A percentile compares a stretch with the other conserved stretches of the same genome.
Conservation (phyloP, 2,113 vertebrate genomes). For the Cyanistes caeruleus region DNA sequence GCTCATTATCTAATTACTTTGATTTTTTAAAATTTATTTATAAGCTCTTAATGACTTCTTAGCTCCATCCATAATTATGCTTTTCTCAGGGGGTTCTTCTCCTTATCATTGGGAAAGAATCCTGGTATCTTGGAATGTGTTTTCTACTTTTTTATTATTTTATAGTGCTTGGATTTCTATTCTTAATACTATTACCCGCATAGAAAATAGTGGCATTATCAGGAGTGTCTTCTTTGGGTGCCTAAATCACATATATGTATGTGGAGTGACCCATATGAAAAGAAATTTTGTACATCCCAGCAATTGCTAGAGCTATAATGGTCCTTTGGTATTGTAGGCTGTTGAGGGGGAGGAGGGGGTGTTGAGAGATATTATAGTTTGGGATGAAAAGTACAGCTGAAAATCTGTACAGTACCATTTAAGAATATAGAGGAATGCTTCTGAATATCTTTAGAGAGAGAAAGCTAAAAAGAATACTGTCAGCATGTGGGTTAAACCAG, state of each 20-base stretch:
- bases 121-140: not conserved
- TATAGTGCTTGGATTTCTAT: not conserved
- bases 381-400: not conserved
- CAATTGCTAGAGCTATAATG: not conserved
- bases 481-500: not conserved
- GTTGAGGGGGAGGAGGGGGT: not conserved
- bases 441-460: not conserved
- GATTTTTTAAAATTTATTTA: not conserved
- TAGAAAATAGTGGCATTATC: not conserved
- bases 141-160: not conserved
- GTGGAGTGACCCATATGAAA: not conserved
- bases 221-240: not conserved
- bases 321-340: not conserved
- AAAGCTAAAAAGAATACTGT: not conserved
- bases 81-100: not conserved
- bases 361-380: not conserved
- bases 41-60: not conserved
- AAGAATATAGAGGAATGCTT: not conserved
- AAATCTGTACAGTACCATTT: not conserved
- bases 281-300: fast-evolving
- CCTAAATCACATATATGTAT: not conserved
- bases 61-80: not conserved
- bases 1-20: not conserved
- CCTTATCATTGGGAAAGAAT: not conserved
- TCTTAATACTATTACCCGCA: not conserved